Evolutionary conservation across 2,797 vertebrate species (phyloP), one percentile per base, ranked within the genome.

Genomic region (Antennarius maculatus): DNA sequence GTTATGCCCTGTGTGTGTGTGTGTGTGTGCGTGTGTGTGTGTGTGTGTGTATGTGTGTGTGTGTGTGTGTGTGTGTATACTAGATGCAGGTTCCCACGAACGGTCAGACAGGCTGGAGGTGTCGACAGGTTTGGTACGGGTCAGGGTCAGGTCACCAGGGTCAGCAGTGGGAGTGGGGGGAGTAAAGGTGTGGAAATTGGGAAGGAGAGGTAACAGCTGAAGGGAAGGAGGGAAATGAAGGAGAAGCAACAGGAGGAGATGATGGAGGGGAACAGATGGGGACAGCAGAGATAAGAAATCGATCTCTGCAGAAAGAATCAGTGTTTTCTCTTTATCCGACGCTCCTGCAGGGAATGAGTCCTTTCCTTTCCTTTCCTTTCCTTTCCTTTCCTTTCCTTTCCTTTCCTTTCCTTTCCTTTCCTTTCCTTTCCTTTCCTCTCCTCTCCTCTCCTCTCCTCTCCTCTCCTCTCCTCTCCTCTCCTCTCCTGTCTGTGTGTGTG

Each of bases 191-290:
- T 66, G 62, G 72, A 71, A 61, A 45, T 11, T 58, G 61, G 55
- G 55, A 66, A 47, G 68, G 59, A 82, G 69, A 69, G 64, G 69
- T 49, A 27, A 69, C 66, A 63, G 73, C 29, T 71, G 75, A 69
- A 77, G 71, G 50, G 61, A 67, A 64, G 76, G 60, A 67, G 59
- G 41, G 65, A 71, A 59, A 46, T 41, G 60, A 71, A 56, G 83
- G 43, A 72, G 69, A 29, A 54, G 61, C 29, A 57, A 54, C 15
- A 56, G 75, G 70, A 59, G 79, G 70, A 65, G 71, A 67, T 92
- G 88, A 91, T 60, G 75, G 83, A 86, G 74, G 61, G 68, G 67
- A 77, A 86, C 92, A 93, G 89, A 92, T 93, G 89, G 71, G 76
- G 41, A 63, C 71, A 62, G 71, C 61, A 63, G 74, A 82, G 79